Base-by-base conservation (phyloP, 2,888 invertebrate species). In the Heliconius cydno region DNA sequence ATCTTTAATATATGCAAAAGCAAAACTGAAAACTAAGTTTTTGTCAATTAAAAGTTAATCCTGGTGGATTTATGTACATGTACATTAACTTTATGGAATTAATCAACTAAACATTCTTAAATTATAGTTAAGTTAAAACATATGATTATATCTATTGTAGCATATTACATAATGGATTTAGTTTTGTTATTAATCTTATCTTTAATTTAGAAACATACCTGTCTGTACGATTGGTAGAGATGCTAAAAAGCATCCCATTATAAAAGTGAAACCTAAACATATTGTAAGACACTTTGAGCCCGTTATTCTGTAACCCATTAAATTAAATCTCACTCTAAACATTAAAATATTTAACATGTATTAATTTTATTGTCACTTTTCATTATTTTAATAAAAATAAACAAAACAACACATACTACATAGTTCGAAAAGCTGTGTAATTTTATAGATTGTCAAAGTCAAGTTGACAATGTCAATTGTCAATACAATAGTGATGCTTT, bases 211-310 rank as follows among this genome's bases (percentile, higher is more conserved):
- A 19, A 28, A 28, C 70, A 77, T 82, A 85, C 85, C 83, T 81
- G 83, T 76, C 19, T 82, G 77, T 15, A 90, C 89, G 84, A 95
- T 90, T 72, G 95, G 94, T 86, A 94, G 86, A 72, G 92, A 92
- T 7, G 95, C 94, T 84, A 95, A 88, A 89, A 92, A 94, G 82
- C 94, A 94, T 75, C 94, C 94, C 90, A 94, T 90, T 38, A 94
- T 87, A 82, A 95, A 93, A 79, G 94, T 94, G 82, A 94, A 84
- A 63, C 92, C 85, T 68, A 95, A 86, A 86, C 94, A 94, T 66
- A 92, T 83, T 76, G 88, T 86, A 46, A 95, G 90, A 87, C 94
- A 94, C 94, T 90, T 94, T 82, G 92, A 92, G 38, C 89, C 85
- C 71, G 87, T 90, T 81, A 94, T 82, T 81, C 90, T 87, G 85